Evolutionary conservation across 2,888 invertebrate species (phyloP), one percentile per base, ranked within the genome.

Genomic region (Orgyia antiqua): DNA sequence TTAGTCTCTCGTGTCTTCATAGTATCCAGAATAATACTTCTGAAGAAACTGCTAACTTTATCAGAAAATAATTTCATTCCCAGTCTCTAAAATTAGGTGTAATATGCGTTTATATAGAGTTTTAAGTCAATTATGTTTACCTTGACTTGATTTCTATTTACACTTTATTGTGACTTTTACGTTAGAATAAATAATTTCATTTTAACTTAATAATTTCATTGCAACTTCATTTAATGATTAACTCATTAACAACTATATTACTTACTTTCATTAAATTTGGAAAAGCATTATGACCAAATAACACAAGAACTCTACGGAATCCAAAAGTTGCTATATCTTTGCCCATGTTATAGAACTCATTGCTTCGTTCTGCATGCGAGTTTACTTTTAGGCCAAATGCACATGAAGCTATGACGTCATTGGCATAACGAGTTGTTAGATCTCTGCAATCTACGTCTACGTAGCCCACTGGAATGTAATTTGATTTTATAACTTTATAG

Each of bases 311-410:
- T 13, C 8, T 13, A 12, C 13, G 24, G 13, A 13, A 24, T 8
- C 24, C 13, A n/a, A 24, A n/a, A 13, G 8, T 4, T 2, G 24
- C 3, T 1, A n/a, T 13, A 1, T 24, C 24, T 24, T 8, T 24
- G n/a, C 24, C 24, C 1, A n/a, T 10, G 12, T 12, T 13, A 42
- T 86, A 90, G 53, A 91, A 90, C 17, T 83, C 61, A 42, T 90
- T 89, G 1, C 88, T 53, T 7, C 61, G 67, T 0, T 89, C 72
- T 4, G 60, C 55, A 10, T 88, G 68, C 0, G 90, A 90, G 49
- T 90, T 78, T 2, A 88, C 80, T 39, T 86, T 72, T 1, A 88
- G 46, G 0, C 88, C 88, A 39, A 87, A 88, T 1, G 84, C 88
- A 10, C 78, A 72, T 0, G 83, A 73, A 0, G 88, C 88, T 29